phyloP scores from a whole-genome alignment of 2,797 vertebrate genomes.

The Mus spretus region DNA sequence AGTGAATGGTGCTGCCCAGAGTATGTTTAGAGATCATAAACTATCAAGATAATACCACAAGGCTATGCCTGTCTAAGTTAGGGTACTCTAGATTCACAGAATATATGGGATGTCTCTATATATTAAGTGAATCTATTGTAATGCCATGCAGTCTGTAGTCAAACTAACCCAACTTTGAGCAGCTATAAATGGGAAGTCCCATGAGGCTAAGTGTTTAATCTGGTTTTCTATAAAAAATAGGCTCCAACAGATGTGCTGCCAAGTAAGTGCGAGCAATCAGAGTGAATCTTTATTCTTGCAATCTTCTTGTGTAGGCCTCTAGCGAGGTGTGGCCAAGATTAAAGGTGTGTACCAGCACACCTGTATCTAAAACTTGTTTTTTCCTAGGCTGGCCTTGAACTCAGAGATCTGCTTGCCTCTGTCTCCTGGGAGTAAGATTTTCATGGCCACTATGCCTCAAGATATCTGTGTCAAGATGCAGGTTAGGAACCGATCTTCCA shows the following conservation, averaged over 20 bases:
- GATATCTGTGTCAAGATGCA: background rate
- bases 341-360: background rate
- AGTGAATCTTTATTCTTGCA: background rate
- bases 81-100: background rate
- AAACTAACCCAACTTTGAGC: background rate
- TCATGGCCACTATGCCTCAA: background rate
- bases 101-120: background rate
- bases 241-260: background rate
- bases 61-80: background rate
- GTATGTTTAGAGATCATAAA: background rate
- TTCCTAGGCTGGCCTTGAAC: background rate
- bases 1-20: background rate
- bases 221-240: background rate
- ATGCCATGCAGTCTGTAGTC: background rate
- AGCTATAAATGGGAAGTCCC: background rate
- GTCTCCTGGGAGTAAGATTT: background rate
- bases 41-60: background rate
- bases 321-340: background rate
- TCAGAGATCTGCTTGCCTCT: background rate
- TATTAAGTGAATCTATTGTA: background rate
- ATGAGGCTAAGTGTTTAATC: background rate
- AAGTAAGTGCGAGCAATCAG: background rate
- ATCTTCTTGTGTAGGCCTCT: background rate
- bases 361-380: background rate
- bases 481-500: background rate